Conservation (phyloP, 53 echinoderm and acorn worm genomes). For the Stichopus horrens region DNA sequence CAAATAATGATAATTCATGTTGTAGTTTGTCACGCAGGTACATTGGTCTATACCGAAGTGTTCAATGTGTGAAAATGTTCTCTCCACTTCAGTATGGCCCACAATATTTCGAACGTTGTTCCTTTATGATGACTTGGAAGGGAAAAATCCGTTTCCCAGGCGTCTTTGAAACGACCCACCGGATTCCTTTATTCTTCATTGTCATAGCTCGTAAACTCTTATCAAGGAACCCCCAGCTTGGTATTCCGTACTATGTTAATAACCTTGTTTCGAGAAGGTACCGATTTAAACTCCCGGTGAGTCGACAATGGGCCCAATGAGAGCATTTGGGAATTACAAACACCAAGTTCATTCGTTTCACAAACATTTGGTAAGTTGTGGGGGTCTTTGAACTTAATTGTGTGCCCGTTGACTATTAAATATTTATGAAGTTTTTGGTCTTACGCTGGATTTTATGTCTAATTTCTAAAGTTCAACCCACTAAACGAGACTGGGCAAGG, state of each 20-base stretch:
- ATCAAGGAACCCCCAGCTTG: not conserved
- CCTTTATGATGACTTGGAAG: too few relatives aligned
- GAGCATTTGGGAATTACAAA: not conserved
- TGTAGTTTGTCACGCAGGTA: too few relatives aligned
- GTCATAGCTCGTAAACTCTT: constrained; percentile 2
- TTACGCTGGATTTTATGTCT: too few relatives aligned
- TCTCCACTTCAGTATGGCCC: too few relatives aligned
- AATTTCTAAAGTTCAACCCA: too few relatives aligned
- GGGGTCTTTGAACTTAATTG: not conserved
- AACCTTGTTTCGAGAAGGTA: not conserved
- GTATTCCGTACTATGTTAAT: not conserved
- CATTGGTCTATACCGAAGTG: too few relatives aligned
- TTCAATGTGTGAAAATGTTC: too few relatives aligned
- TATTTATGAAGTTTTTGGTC: too few relatives aligned
- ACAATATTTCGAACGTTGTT: too few relatives aligned
- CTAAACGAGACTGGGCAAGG: too few relatives aligned
- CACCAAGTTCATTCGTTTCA: not conserved
- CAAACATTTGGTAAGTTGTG: not conserved
- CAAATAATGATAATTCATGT: too few relatives aligned
- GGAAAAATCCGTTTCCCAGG: not conserved
- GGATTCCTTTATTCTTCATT: not conserved
- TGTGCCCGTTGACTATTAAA: too few relatives aligned
- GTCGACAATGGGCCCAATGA: not conserved
- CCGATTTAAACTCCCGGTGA: not conserved
- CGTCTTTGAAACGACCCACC: not conserved